phyloP scores from a whole-genome alignment of 2,888 invertebrate genomes.

The Callyntrura sp. region DNA sequence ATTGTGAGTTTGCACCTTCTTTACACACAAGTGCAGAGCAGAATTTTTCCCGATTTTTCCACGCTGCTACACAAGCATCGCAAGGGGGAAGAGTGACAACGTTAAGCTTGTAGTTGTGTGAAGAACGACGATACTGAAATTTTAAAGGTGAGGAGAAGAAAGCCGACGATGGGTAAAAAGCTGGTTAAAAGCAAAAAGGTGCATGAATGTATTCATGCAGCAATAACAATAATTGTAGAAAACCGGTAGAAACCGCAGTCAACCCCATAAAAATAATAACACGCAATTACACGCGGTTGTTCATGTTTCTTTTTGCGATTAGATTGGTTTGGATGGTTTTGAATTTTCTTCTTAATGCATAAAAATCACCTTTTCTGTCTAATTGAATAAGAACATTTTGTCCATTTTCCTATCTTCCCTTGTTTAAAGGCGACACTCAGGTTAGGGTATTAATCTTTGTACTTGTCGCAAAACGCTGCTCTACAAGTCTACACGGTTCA shows the following conservation, averaged over 20 bases:
- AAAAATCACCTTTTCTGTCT: constrained; percentile 60
- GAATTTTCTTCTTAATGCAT: constrained; percentile 31
- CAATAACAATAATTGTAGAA: constrained; percentile 42
- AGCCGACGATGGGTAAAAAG: constrained; percentile 24
- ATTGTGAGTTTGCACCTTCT: not conserved
- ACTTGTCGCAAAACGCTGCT: constrained; percentile 41
- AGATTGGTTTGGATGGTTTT: constrained; percentile 42
- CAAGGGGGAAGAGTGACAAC: not conserved
- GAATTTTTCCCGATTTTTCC: not conserved
- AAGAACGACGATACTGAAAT: not conserved
- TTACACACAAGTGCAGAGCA: not conserved
- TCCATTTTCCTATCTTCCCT: constrained; percentile 36
- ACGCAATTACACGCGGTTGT: constrained; percentile 57
- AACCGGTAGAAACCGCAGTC: constrained; percentile 59
- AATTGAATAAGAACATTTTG: constrained; percentile 64
- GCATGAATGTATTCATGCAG: not conserved
- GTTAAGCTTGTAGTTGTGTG: not conserved
- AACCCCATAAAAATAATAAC: constrained; percentile 47
- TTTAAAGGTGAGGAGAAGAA: not conserved
- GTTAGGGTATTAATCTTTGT: constrained; percentile 18
- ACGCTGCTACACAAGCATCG: not conserved
- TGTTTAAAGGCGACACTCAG: constrained; percentile 12
- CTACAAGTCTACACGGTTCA: not conserved
- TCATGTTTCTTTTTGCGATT: constrained; percentile 60
- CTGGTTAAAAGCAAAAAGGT: not conserved